Percentiles rank a stretch among this genome's conserved stretches.
phyloP scores from a whole-genome alignment of 2,797 vertebrate species.

The Sparidentex hasta region DNA sequence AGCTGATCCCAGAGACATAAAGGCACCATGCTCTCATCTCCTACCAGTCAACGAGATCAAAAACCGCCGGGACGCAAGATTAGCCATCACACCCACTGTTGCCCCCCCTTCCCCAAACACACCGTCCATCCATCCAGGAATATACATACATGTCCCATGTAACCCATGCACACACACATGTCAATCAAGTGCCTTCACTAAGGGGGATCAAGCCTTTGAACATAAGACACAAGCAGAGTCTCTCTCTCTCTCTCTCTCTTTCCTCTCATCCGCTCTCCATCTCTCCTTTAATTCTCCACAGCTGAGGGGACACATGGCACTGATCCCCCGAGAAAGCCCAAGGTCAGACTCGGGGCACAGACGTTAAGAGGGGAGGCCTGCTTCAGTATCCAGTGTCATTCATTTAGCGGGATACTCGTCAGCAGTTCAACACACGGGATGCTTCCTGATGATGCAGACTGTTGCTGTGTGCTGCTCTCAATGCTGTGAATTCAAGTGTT shows the following conservation, averaged over 20 bases:
- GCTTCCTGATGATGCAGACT: conserved; percentile 15
- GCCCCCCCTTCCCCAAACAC: conserved; percentile 7
- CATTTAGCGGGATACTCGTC: conserved; percentile 58
- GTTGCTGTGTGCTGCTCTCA: background rate
- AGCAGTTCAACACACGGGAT: conserved; percentile 52
- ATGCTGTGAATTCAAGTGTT: background rate
- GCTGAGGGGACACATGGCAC: conserved; percentile 85
- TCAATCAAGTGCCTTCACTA: conserved; percentile 69
- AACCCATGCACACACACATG: conserved; percentile 57
- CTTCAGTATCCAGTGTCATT: conserved; percentile 65
- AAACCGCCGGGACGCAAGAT: conserved; percentile 66
- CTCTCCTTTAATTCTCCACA: conserved; percentile 79
- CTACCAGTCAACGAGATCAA: conserved; percentile 73
- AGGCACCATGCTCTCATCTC: conserved; percentile 83
- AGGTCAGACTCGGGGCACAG: conserved; percentile 79
- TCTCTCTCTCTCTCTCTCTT: conserved; percentile 41
- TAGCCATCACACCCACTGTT: conserved; percentile 67
- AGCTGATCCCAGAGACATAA: conserved; percentile 85
- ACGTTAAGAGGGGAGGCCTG: conserved; percentile 48
- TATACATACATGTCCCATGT: conserved; percentile 44
- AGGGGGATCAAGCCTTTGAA: conserved; percentile 64
- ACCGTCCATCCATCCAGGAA: conserved; percentile 49
- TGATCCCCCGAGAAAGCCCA: conserved; percentile 76
- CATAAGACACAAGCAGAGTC: conserved; percentile 53
- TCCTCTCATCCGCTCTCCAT: conserved; percentile 42